phyloP scores from a whole-genome alignment of 1,140 invertebrate species.

The Ladona fulva region DNA sequence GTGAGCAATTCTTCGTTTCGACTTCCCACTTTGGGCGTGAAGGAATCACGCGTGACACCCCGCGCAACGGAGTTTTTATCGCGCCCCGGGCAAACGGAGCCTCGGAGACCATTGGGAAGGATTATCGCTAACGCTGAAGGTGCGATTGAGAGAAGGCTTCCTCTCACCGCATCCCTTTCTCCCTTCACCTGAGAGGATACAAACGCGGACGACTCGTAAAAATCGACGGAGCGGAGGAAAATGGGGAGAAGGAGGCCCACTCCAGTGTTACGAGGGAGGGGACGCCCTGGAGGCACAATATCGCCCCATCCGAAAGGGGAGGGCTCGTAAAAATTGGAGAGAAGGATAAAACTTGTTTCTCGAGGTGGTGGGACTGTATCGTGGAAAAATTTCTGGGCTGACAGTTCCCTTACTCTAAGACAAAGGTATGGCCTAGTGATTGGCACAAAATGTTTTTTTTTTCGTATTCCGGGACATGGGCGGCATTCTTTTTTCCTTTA shows the following conservation, averaged over 20 bases:
- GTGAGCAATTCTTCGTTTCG: too few species aligned
- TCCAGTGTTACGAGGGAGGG: not conserved
- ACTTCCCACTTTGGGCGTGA: too few species aligned
- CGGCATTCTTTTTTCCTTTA: too few species aligned
- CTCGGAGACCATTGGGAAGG: not conserved
- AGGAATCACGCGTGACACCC: too few species aligned
- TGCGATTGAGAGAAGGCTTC: too few species aligned
- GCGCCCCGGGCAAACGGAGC: not conserved
- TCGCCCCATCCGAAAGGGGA: not conserved
- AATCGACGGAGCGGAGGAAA: not conserved
- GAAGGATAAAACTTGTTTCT: conserved; percentile 1
- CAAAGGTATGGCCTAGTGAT: too few species aligned
- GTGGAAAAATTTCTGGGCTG: not conserved
- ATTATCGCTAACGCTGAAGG: too few species aligned
- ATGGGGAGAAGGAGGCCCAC: not conserved
- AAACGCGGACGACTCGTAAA: not conserved
- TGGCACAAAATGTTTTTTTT: too few species aligned
- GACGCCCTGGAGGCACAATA: not conserved
- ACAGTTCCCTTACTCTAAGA: not conserved
- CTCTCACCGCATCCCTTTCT: not conserved
- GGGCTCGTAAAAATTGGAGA: not conserved
- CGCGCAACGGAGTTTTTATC: too few species aligned
- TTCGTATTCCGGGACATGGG: too few species aligned
- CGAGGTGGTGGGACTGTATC: not conserved
- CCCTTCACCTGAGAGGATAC: not conserved